Evolutionary conservation across 1,140 invertebrate genomes (phyloP), one percentile per base, ranked within the genome.

Genomic region (Drosophila insularis): DNA sequence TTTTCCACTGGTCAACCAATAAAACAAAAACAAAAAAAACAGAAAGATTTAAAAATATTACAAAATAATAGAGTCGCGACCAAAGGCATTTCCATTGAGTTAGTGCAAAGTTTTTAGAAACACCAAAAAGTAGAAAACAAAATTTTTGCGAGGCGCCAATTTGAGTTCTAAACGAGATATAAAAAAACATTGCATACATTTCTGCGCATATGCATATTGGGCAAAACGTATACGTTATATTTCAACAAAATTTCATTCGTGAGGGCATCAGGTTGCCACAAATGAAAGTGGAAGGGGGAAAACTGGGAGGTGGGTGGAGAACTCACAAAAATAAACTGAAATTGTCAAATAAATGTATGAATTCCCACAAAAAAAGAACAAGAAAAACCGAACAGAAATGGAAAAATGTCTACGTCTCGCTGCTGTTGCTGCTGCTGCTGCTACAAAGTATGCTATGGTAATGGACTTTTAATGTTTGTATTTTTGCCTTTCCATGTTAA

Each of bases 391-490:
- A 46, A 43, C 7, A n/a, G 13, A 3, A 31, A 32, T 56, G n/a
- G 19, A 35, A 62, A 75, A 78, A 63, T 62, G 60, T 74, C 67
- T 50, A 66, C 71, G 59, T 74, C 70, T 69, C 71, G 60, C 58
- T 60, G 43, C 31, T 70, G 60, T 50, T 59, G 43, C 31, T 69
- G 60, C 58, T 59, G 43, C 31, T 69, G 40, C 32, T 68, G 39
- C 37, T 74, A 50, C 67, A 80, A 73, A 80, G 65, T 80, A 74
- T 81, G 78, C 78, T 67, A 68, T 76, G 74, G 74, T 81, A 81
- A 81, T 81, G 79, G 79, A 81, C 79, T 81, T 81, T 81, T 81
- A 81, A 81, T 81, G 79, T 81, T 81, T 70, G 63, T 64, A 75
- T 71, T 75, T 71, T 80, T 79, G 59, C 62, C 50, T 73, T 58